phyloP scores from a whole-genome alignment of 2,888 invertebrate genomes.

The Dendrolimus pini region DNA sequence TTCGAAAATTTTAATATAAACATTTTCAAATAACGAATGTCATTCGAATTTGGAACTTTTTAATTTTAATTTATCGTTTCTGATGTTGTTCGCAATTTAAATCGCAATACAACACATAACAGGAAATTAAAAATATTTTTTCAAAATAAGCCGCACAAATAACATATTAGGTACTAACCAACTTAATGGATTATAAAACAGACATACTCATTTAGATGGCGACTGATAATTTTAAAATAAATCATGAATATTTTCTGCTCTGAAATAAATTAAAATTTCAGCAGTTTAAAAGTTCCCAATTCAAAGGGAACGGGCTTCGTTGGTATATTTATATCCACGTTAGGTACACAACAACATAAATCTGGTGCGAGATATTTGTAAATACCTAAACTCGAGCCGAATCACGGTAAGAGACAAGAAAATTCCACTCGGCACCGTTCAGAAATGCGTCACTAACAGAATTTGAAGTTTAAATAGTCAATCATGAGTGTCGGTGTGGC shows the following conservation, averaged over 20 bases:
- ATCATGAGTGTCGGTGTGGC: constrained; percentile 69
- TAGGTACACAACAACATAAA: constrained; percentile 1
- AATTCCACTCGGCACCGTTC: constrained; percentile 25
- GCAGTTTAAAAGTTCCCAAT: neutral
- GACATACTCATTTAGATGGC: neutral
- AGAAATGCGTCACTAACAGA: constrained; percentile 56
- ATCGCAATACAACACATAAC: too few relatives aligned
- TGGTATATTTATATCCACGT: neutral
- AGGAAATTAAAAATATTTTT: too few relatives aligned
- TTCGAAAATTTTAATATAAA: too few relatives aligned
- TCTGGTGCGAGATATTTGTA: neutral
- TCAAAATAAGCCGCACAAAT: too few relatives aligned
- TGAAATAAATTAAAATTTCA: neutral
- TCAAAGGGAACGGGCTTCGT: neutral
- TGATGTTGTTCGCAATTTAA: too few relatives aligned
- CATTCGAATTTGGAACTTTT: too few relatives aligned
- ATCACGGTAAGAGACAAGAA: constrained; percentile 24
- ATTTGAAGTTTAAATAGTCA: constrained; percentile 69
- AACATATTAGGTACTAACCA: too few relatives aligned
- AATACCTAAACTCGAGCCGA: constrained; percentile 4
- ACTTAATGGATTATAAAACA: neutral
- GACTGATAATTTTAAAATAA: neutral
- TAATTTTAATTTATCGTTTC: too few relatives aligned
- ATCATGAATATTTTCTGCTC: neutral
- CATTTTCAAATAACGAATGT: too few relatives aligned